Evolutionary conservation across 2,888 invertebrate genomes (phyloP).

Genomic region (Anticlea derivata): DNA sequence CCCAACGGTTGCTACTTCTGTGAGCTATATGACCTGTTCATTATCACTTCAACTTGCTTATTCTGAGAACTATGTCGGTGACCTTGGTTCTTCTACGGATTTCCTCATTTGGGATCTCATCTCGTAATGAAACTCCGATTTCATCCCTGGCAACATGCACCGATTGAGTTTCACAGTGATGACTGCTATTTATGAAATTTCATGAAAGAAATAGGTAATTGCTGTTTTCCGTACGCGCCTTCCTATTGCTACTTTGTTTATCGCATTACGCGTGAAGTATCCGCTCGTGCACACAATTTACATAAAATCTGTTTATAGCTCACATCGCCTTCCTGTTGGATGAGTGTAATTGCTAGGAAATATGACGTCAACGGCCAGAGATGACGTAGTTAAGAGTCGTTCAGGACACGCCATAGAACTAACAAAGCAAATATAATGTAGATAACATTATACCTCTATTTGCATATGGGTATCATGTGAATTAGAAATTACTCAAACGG

Average conservation of each 20-base stretch:
- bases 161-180: slow-evolving; percentile 10
- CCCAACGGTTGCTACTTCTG: too few species aligned
- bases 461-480: slow-evolving; percentile 1
- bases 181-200: not conserved
- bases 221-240: too few species aligned
- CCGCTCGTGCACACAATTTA: slow-evolving; percentile 11
- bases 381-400: slow-evolving; percentile 18
- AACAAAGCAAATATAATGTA: slow-evolving; percentile 1
- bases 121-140: too few species aligned
- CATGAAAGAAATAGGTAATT: too few species aligned
- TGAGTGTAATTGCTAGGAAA: slow-evolving; percentile 22
- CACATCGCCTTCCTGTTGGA: slow-evolving; percentile 25
- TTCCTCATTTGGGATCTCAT: too few species aligned
- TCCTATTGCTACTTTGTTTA: slow-evolving; percentile 2
- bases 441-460: not conserved
- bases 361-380: slow-evolving; percentile 26
- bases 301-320: slow-evolving; percentile 23
- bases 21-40: too few species aligned
- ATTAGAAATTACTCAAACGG: slow-evolving; percentile 18
- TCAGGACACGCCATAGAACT: slow-evolving; percentile 8
- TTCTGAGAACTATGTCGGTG: too few species aligned
- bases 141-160: too few species aligned
- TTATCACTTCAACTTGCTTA: too few species aligned
- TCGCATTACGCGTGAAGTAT: not conserved
- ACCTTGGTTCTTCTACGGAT: too few species aligned